Base-by-base conservation (phyloP, 2,113 vertebrate species). In the Callipepla californica region DNA sequence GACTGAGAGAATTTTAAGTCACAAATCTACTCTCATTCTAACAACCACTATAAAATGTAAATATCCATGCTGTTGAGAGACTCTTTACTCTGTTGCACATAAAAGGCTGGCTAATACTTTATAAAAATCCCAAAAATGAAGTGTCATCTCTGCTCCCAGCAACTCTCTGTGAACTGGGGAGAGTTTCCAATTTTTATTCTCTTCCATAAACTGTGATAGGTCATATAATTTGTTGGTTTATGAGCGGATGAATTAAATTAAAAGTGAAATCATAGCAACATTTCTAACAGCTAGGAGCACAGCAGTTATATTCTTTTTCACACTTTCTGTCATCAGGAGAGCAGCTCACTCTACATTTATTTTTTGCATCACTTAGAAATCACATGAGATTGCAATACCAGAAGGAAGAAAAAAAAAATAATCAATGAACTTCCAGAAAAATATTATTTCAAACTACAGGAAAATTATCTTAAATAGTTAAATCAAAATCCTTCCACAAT, bases 21-120 rank as follows among this genome's bases (percentile, higher is more conserved):
- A 76, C 22, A 8, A 73, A n/a, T 66, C 65, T 84, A 85, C 26
- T 82, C 7, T 30, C 53, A 1, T 48, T 66, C 26, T 87, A 11
- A 50, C 9, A 89, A 18, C 2, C 32, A 20, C 3, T 32, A 50
- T 47, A 42, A 89, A 87, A 87, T 73, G 36, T 57, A 87, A 89
- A 36, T n/a, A 65, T 5, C 0, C 0, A 3, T 32, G 13, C 58
- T 45, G 13, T 16, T 62, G 28, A 65, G 12, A 66, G 11, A 18
- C 3, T 11, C 3, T 44, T 5, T n/a, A 13, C 19, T 74, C 13
- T 85, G 42, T 58, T 20, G 45, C 66, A 57, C 0, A 10, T 6
- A 42, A 25, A 47, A 61, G 13, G 14, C 48, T 32, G 58, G 6
- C 38, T 68, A 76, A 73, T 36, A 30, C 14, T 17, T 70, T 74